phyloP scores from a whole-genome alignment of 1,140 invertebrate genomes.

The Cotesia glomerata region DNA sequence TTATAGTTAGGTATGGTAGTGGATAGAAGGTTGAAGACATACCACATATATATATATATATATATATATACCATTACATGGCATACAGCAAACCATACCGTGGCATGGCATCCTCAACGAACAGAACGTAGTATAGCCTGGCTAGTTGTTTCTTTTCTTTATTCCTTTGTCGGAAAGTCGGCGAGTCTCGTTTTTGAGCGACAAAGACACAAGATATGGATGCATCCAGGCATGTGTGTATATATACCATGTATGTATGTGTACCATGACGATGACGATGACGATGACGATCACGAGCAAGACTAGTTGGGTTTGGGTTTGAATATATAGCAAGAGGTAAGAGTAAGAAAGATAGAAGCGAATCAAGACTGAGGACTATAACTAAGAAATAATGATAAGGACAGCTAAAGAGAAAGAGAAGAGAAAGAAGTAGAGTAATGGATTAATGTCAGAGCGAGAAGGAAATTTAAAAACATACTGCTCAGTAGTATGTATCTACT shows the following conservation, averaged over 20 bases:
- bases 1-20: background rate
- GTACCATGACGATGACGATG: background rate
- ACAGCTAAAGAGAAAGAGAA: constrained; percentile 18
- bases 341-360: constrained; percentile 4
- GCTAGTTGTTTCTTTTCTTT: constrained; percentile 63
- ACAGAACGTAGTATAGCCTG: constrained; percentile 41
- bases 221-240: background rate
- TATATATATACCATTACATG: constrained; percentile 34
- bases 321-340: background rate
- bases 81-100: constrained; percentile 39
- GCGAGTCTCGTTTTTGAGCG: constrained; percentile 59
- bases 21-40: constrained; percentile 25
- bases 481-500: constrained; percentile 37
- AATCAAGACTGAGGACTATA: background rate
- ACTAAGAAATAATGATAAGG: constrained; percentile 3
- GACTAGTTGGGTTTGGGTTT: background rate
- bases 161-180: constrained; percentile 63
- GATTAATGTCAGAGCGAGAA: constrained; percentile 27
- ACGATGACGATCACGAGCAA: too few relatives aligned
- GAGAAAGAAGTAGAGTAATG: constrained; percentile 29
- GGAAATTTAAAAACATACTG: constrained; percentile 51
- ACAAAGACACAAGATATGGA: constrained; percentile 29
- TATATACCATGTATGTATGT: constrained; percentile 21
- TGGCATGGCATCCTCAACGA: constrained; percentile 55
- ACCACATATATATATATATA: constrained; percentile 28